phyloP scores from a whole-genome alignment of 2,113 vertebrate genomes.

The Calyptomena viridis region DNA sequence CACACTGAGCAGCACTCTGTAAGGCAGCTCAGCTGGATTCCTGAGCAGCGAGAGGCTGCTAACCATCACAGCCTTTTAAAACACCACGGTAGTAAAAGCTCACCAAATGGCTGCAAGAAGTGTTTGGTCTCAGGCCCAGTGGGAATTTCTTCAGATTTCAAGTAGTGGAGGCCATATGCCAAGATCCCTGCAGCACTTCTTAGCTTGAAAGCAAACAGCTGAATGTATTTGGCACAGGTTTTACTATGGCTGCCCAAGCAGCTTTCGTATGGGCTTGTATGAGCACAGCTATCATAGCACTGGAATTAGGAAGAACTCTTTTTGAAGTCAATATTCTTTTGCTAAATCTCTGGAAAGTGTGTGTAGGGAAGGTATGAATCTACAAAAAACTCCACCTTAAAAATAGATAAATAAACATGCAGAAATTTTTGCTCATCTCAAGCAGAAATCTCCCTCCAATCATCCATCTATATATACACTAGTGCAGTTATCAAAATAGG shows the following conservation, averaged over 20 bases:
- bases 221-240: constrained; percentile 5
- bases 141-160: constrained; percentile 50
- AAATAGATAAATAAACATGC: background rate
- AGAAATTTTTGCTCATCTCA: background rate
- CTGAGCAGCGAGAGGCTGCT: constrained; percentile 1
- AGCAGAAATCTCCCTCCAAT: background rate
- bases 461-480: background rate
- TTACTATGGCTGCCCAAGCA: constrained; percentile 9
- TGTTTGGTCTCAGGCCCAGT: constrained; percentile 46
- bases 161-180: constrained; percentile 10
- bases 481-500: background rate
- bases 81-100: background rate
- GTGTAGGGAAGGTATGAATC: background rate
- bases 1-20: background rate
- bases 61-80: constrained; percentile 26
- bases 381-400: background rate
- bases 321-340: background rate
- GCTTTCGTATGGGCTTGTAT: background rate
- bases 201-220: constrained; percentile 30
- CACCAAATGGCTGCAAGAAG: constrained; percentile 31
- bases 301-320: background rate
- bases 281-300: background rate
- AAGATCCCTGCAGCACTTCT: constrained; percentile 25
- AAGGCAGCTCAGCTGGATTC: constrained; percentile 42
- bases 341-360: background rate